phyloP scores from a whole-genome alignment of 2,113 vertebrate species.

The Spermophilus dauricus region DNA sequence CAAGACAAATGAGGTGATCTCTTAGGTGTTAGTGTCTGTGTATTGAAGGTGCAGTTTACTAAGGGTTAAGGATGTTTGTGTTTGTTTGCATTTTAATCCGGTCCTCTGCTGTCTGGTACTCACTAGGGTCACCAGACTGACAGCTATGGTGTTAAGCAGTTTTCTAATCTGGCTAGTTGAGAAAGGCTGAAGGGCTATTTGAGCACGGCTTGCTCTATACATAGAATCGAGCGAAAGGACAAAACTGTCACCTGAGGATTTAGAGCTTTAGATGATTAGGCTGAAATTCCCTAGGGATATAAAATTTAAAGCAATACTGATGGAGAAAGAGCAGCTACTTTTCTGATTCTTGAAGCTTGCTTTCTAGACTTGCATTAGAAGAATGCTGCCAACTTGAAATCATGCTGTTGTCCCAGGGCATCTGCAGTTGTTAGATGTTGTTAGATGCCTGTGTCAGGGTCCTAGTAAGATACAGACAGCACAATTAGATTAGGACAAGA shows the following conservation, averaged over 20 bases:
- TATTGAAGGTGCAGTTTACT: conserved; percentile 38
- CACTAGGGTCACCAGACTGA: conserved; percentile 67
- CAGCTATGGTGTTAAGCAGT: not conserved
- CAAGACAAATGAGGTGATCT: conserved; percentile 60
- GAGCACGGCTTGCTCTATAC: conserved; percentile 53
- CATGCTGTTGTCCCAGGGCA: not conserved
- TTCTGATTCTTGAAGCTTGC: not conserved
- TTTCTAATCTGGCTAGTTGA: conserved; percentile 52
- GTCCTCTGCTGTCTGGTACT: conserved; percentile 16
- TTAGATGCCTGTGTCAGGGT: not conserved
- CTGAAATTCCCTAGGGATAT: conserved; percentile 32
- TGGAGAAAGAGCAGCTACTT: conserved; percentile 68
- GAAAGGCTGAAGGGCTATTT: conserved; percentile 46
- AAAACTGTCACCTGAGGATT: conserved; percentile 71
- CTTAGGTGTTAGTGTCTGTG: conserved; percentile 5
- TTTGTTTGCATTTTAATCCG: conserved; percentile 63
- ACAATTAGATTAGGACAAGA: not conserved
- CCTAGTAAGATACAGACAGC: not conserved
- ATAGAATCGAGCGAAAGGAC: conserved; percentile 68
- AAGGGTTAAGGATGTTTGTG: conserved; percentile 14
- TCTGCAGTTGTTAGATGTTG: not conserved
- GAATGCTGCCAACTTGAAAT: not conserved
- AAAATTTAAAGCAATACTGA: conserved; percentile 63
- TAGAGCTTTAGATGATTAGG: conserved; percentile 65
- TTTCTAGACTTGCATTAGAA: not conserved